Evolutionary conservation across 2,888 invertebrate genomes (phyloP).

Genomic region (Hybos culiciformis): DNA sequence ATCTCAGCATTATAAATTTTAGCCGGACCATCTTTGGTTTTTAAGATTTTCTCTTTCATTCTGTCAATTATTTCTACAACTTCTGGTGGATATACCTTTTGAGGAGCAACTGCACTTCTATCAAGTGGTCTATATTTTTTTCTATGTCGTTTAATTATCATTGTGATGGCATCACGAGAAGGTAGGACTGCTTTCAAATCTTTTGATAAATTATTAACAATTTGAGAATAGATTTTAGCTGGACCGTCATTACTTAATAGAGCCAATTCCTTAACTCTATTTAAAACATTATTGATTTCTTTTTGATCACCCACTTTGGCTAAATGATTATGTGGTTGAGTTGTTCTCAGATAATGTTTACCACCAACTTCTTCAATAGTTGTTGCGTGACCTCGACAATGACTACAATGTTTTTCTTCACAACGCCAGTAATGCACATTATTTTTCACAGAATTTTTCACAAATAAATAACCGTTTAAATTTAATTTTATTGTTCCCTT

Average conservation of each 20-base stretch:
- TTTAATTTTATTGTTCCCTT: slow-evolving; percentile 1
- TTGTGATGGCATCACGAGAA: background rate
- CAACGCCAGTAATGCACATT: slow-evolving; percentile 1
- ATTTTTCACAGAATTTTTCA: background rate
- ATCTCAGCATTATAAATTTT: background rate
- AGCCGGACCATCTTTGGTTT: background rate
- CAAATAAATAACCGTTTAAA: slow-evolving; percentile 3
- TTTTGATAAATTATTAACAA: background rate
- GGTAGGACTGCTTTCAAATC: background rate
- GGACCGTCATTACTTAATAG: background rate
- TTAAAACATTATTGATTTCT: background rate
- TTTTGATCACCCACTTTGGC: background rate
- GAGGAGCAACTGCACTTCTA: background rate
- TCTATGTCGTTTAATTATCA: slow-evolving; percentile 1
- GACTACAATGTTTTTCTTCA: background rate
- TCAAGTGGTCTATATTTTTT: background rate
- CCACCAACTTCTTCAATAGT: background rate
- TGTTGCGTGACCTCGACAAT: background rate
- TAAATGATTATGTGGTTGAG: slow-evolving; percentile 1
- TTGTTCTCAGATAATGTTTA: slow-evolving; percentile 1
- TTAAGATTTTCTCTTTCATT: background rate
- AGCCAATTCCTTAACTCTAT: background rate
- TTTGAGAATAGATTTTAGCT: background rate
- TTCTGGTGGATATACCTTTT: background rate
- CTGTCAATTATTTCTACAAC: background rate